phyloP scores from a whole-genome alignment of 2,888 invertebrate genomes.

The Eudasyphora cyanicolor region DNA sequence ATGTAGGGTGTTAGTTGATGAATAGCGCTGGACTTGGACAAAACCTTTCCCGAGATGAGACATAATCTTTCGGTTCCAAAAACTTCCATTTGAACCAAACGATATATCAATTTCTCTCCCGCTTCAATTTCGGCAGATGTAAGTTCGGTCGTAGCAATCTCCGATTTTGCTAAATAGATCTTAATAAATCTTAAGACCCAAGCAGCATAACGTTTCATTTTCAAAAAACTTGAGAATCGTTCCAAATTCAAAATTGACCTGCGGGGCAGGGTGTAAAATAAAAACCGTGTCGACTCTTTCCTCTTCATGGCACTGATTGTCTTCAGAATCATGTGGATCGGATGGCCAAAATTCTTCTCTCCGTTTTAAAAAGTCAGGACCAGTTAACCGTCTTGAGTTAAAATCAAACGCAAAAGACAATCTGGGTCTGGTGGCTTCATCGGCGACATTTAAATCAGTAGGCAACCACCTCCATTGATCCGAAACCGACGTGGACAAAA shows the following conservation, averaged over 20 bases:
- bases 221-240: no score
- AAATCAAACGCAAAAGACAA: no score
- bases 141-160: not conserved
- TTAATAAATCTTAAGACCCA: slow-evolving; percentile 18
- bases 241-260: no score
- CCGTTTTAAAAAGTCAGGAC: slow-evolving; percentile 14
- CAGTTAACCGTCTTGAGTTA: not conserved
- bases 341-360: slow-evolving; percentile 17
- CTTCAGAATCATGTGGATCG: slow-evolving; percentile 11
- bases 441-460: slow-evolving; percentile 42
- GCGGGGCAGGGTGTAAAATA: not conserved
- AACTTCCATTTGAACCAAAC: not conserved
- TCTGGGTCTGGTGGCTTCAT: no score
- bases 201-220: slow-evolving; percentile 14
- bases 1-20: slow-evolving; percentile 45
- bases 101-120: slow-evolving; percentile 38
- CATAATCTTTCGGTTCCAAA: not conserved
- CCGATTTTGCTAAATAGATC: not conserved
- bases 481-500: slow-evolving; percentile 4
- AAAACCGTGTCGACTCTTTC: not conserved
- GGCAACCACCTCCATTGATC: slow-evolving; percentile 64
- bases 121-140: slow-evolving; percentile 49
- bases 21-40: slow-evolving; percentile 11
- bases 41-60: no score
- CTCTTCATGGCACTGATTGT: slow-evolving; percentile 23